Evolutionary conservation across 2,797 vertebrate genomes (phyloP).

Genomic region (Oceanodroma leucorhoa): DNA sequence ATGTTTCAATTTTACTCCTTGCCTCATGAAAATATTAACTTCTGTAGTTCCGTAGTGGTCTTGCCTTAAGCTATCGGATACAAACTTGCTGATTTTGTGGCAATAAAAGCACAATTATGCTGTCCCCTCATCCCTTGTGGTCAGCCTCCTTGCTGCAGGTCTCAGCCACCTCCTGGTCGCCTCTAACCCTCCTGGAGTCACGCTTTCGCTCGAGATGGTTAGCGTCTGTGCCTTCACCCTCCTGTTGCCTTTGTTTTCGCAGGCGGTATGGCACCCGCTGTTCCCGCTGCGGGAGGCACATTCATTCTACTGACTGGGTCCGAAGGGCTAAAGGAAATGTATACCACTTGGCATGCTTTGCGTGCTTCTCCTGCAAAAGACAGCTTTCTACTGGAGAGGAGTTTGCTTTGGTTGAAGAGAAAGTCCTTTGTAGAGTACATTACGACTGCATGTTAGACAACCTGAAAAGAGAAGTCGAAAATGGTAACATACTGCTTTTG

Average conservation of each 20-base stretch:
- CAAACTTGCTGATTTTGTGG: neutral
- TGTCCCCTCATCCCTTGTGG: neutral
- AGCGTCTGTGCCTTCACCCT: neutral
- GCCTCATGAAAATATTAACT: neutral
- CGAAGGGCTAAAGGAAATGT: slow-evolving; percentile 92
- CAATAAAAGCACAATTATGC: fast-evolving
- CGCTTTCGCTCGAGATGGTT: fast-evolving
- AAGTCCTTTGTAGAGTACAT: slow-evolving; percentile 91
- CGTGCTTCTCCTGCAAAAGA: slow-evolving; percentile 95
- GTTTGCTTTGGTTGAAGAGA: slow-evolving; percentile 93
- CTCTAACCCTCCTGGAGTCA: neutral
- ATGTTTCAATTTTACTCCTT: neutral
- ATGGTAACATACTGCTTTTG: slow-evolving; percentile 75
- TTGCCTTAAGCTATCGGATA: neutral
- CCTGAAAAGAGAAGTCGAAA: slow-evolving; percentile 91
- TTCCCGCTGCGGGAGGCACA: slow-evolving; percentile 90
- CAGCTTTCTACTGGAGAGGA: slow-evolving; percentile 96
- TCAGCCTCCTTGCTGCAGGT: too few relatives aligned
- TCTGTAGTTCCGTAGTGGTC: neutral
- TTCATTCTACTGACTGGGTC: slow-evolving; percentile 96
- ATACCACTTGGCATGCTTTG: slow-evolving; percentile 95
- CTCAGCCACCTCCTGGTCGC: fast-evolving
- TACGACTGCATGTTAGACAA: slow-evolving; percentile 96
- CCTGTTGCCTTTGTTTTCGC: neutral
- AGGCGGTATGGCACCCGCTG: slow-evolving; percentile 94